Conservation (phyloP, 2,888 invertebrate genomes). For the Metalampra italica region DNA sequence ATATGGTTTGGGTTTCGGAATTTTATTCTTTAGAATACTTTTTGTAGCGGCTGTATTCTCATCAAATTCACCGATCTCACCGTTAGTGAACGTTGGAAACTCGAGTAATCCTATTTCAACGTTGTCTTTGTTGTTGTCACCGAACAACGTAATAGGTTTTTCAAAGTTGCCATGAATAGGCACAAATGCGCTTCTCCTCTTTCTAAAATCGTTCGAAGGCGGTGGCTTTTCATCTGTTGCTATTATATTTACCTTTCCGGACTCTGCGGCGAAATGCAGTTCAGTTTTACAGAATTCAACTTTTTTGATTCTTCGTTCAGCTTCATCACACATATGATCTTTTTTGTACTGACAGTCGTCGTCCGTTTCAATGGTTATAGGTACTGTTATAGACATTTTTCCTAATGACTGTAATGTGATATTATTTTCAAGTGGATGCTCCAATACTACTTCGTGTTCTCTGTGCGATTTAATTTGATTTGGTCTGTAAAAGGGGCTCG, state of each 20-base stretch:
- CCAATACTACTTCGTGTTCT: constrained; percentile 41
- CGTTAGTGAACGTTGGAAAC: constrained; percentile 26
- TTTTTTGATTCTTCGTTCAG: constrained; percentile 80
- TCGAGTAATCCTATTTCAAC: constrained; percentile 27
- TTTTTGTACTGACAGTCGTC: constrained; percentile 30
- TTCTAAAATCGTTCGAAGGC: constrained; percentile 87
- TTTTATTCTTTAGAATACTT: constrained; percentile 86
- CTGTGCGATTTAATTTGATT: constrained; percentile 41
- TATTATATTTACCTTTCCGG: constrained; percentile 91
- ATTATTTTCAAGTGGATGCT: constrained; percentile 45
- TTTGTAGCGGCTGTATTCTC: constrained; percentile 79
- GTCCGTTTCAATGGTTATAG: constrained; percentile 49
- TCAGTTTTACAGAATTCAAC: constrained; percentile 94
- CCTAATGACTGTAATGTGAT: constrained; percentile 59
- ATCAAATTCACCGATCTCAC: constrained; percentile 59
- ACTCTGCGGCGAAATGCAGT: constrained; percentile 91
- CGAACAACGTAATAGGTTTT: constrained; percentile 82
- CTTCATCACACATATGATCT: constrained; percentile 45
- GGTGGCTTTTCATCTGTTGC: constrained; percentile 93
- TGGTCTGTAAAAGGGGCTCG: constrained; percentile 40
- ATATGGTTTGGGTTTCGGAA: constrained; percentile 85
- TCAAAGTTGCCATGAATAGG: constrained; percentile 61
- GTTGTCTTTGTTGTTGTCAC: constrained; percentile 55
- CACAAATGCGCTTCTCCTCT: constrained; percentile 79
- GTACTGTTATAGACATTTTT: constrained; percentile 64